Evolutionary conservation across 2,113 vertebrate genomes (phyloP), one percentile per base, ranked within the genome.

Genomic region (Nettapus auritus): DNA sequence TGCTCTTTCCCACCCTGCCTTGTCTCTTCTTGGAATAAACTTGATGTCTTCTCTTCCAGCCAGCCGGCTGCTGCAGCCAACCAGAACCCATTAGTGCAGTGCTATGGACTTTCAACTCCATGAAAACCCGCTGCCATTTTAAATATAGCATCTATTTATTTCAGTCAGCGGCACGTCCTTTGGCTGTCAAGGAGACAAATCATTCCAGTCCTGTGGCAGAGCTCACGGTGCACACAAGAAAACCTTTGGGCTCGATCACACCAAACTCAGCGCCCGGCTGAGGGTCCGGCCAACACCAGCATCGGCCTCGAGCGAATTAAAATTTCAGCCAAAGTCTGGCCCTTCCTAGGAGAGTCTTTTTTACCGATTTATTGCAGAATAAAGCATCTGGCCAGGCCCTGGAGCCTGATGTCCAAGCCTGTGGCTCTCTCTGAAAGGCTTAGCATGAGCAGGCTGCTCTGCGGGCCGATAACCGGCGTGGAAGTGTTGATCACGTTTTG

Each of bases 121-220:
- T 31, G 89, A 56, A 81, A 81, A 67, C 13, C 19, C 6, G 15
- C 89, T 88, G 75, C 89, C 57, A 22, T 69, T 83, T 74, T 50
- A 64, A 79, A 59, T 2, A 29, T 25, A 80, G 34, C 75, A 28
- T 33, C 59, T 67, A 17, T 82, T 78, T 86, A 23, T 73, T 86
- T 74, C 81, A 11, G 78, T 78, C 52, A 7, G 62, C 7, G 4
- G 31, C 29, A 5, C 50, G 79, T 64, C 87, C 57, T 84, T 53
- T 44, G 18, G 70, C 85, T 80, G 56, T 42, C 42, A 76, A 71
- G 73, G 85, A 90, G 85, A 86, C 66, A 62, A 85, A 86, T 81
- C 29, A 80, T 67, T 57, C 81, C 13, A 4, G 52, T 25, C 77
- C 34, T 7, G 22, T 52, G 71, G 78, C 67, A 57, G 53, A 62